Evolutionary conservation across 2,113 vertebrate genomes (phyloP), one percentile per base, ranked within the genome.

Genomic region (Hylia prasina): DNA sequence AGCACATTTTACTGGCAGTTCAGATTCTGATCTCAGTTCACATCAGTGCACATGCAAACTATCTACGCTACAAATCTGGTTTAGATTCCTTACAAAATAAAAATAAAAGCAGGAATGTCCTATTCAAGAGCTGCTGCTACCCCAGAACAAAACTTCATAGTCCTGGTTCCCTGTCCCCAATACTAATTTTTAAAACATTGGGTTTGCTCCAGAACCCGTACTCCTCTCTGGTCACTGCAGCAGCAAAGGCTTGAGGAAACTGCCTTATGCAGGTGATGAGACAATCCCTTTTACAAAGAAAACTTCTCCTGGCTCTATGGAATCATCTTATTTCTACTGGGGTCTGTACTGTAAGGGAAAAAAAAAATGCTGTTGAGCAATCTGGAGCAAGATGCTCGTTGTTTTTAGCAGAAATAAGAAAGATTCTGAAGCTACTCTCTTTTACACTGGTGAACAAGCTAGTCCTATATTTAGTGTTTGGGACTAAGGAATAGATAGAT

Each of bases 341-440:
- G 30, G 16, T 84, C 35, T 94, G 37, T 73, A 54, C 10, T 37
- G 22, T n/a, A 54, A 57, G 45, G 57, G 2, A 3, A 18, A 60
- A 39, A 39, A 35, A 58, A 37, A 83, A 39, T 19, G 1, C 15
- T 68, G 56, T 91, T 78, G 61, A 93, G 61, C 56, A 93, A 87
- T 94, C 77, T 84, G 83, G 65, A 95, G 33, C n/a, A 88, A 81
- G 53, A 61, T 6, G 13, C 9, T 68, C 87, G 50, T 54, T 96
- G 93, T 87, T 95, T 93, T 87, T 87, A 96, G 78, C 66, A 87
- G 42, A 93, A 96, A 65, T 82, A 76, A 78, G 44, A 87, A 39
- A 66, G 20, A 56, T 70, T 82, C 39, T 82, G 63, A 94, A 85
- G 39, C 42, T 87, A 50, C 23, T 91, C 66, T 80, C 31, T 70